Conservation (phyloP, 2,113 vertebrate species). For the Glaucidium brasilianum region DNA sequence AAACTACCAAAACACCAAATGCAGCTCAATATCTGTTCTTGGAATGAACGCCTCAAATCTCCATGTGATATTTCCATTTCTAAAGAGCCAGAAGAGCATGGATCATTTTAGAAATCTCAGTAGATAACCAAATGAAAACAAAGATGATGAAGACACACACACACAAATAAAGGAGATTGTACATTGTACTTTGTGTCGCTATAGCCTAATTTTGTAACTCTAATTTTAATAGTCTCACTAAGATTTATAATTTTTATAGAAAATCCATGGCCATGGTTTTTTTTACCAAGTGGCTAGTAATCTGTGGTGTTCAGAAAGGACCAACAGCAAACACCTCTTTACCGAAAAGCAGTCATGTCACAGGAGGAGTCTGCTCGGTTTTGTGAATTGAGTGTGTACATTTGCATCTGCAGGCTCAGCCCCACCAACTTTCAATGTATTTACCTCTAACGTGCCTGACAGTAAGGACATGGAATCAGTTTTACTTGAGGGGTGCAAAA, state of each 20-base stretch:
- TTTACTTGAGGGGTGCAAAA: background rate
- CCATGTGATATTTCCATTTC: background rate
- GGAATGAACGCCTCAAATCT: background rate
- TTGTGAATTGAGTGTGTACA: rapidly evolving
- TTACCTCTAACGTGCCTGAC: background rate
- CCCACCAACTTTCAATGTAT: background rate
- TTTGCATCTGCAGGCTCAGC: background rate
- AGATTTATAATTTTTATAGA: background rate
- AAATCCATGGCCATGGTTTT: background rate
- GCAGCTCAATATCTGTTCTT: background rate
- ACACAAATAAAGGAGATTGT: background rate
- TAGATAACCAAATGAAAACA: background rate
- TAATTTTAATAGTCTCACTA: background rate
- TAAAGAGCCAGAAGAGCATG: background rate
- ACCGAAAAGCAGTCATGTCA: background rate
- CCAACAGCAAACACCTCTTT: background rate
- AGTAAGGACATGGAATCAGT: background rate
- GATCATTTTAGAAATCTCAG: background rate
- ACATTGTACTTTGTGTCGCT: background rate
- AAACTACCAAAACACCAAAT: background rate
- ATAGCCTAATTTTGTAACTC: background rate
- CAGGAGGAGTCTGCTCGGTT: background rate
- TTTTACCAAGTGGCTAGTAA: background rate
- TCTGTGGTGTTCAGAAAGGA: background rate
- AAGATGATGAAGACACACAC: background rate